These are phyloP conservation scores for Cyanoramphus novaezelandiae DNA, from an alignment of 2,113 vertebrate species.

Conservation along the genomic window DNA sequence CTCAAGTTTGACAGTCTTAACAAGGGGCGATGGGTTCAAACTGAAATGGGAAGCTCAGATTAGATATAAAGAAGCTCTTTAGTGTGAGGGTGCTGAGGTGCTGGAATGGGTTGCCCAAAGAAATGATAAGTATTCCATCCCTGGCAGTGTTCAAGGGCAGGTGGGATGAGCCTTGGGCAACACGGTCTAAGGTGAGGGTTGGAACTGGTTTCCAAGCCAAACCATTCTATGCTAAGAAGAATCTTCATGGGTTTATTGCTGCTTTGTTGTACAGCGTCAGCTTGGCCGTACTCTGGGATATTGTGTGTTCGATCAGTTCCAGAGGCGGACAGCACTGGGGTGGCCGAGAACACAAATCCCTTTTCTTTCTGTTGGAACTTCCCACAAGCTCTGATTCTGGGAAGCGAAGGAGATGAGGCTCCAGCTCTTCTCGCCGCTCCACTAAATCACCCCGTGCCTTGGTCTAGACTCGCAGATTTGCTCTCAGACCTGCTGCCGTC, in stretches of 20 bases:
- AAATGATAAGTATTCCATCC: neutral
- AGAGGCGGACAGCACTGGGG: neutral
- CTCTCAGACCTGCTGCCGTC: neutral
- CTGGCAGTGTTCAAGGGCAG: neutral
- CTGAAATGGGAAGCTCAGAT: neutral
- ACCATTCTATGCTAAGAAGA: neutral
- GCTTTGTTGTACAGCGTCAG: neutral
- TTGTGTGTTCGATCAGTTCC: neutral
- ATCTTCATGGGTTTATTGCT: neutral
- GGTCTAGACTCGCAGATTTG: slow-evolving; percentile 38
- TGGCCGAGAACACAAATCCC: neutral
- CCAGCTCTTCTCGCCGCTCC: neutral
- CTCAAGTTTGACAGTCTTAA: neutral
- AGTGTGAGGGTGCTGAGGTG: neutral
- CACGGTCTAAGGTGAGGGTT: neutral
- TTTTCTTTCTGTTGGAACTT: neutral
- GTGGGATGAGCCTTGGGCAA: neutral
- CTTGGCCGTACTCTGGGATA: neutral
- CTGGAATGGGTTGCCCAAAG: neutral
- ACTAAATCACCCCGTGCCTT: neutral
- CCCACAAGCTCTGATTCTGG: neutral
- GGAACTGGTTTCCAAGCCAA: neutral
- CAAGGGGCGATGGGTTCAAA: neutral
- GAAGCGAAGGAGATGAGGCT: neutral
- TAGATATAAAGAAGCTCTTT: neutral